phyloP scores from a whole-genome alignment of 2,113 vertebrate genomes.

The Tiliqua scincoides region DNA sequence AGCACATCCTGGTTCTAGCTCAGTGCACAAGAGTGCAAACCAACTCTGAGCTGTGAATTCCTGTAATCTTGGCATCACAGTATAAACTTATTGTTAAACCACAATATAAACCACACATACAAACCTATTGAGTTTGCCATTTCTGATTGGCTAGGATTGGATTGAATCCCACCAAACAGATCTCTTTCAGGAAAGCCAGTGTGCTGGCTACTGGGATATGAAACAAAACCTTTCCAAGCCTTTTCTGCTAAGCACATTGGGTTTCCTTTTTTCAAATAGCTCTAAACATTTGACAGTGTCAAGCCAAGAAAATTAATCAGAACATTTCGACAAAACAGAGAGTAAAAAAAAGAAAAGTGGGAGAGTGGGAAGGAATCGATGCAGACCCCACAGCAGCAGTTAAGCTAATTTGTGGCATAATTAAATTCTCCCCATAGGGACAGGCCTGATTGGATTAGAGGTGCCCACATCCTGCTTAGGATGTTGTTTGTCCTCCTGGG shows the following conservation, averaged over 20 bases:
- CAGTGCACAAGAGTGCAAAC: no score
- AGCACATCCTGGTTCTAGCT: no score
- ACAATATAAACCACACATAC: no score
- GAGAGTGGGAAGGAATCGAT: constrained; percentile 51
- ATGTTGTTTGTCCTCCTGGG: constrained; percentile 27
- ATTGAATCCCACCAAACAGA: constrained; percentile 22
- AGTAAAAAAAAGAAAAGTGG: constrained; percentile 52
- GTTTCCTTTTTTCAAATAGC: constrained; percentile 33
- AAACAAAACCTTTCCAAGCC: constrained; percentile 23
- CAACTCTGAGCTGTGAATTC: no score
- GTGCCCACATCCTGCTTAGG: constrained; percentile 44
- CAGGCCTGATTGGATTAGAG: constrained; percentile 64
- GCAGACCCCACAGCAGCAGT: constrained; percentile 46
- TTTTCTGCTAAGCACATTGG: constrained; percentile 29
- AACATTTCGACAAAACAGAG: constrained; percentile 54
- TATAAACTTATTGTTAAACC: no score
- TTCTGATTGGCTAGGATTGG: no score
- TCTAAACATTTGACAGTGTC: constrained; percentile 19
- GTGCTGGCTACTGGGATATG: neutral
- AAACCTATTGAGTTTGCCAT: no score
- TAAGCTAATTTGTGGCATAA: constrained; percentile 67
- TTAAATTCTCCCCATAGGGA: constrained; percentile 61
- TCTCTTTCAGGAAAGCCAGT: neutral
- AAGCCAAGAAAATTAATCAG: constrained; percentile 54
- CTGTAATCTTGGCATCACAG: neutral